A percentile compares a stretch with the other conserved stretches of the same genome.
phyloP scores from a whole-genome alignment of 1,140 invertebrate genomes.

The Harpegnathos saltator region DNA sequence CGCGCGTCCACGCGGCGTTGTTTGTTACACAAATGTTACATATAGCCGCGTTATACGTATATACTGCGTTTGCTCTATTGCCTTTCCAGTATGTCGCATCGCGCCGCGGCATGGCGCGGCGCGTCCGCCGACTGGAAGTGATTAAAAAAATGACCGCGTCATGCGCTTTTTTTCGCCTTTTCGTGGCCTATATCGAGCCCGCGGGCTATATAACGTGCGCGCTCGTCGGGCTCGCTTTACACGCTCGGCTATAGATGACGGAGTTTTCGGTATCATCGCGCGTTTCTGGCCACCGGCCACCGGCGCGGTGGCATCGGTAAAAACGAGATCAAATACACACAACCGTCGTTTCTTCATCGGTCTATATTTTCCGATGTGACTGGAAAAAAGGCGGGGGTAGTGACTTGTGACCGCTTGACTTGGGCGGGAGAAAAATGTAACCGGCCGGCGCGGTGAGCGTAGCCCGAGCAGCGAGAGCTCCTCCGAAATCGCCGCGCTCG shows the following conservation, averaged over 20 bases:
- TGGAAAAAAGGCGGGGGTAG: not conserved
- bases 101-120: not conserved
- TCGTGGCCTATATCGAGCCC: not conserved
- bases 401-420: not conserved
- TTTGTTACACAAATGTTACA: constrained; percentile 57
- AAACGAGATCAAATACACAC: constrained; percentile 21
- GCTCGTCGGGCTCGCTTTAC: not conserved
- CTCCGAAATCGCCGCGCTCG: too few relatives aligned
- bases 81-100: constrained; percentile 51
- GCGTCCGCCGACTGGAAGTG: constrained; percentile 41
- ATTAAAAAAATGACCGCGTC: constrained; percentile 57
- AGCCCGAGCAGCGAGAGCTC: not conserved
- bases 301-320: not conserved
- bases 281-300: constrained; percentile 13
- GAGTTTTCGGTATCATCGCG: constrained; percentile 34
- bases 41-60: constrained; percentile 35
- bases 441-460: not conserved
- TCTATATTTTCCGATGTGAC: not conserved
- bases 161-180: constrained; percentile 28
- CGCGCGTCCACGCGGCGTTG: not conserved
- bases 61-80: constrained; percentile 50
- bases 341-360: not conserved
- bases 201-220: not conserved
- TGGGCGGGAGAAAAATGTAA: not conserved
- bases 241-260: not conserved